phyloP scores from a whole-genome alignment of 2,113 vertebrate species.

The cattle (Bos taurus) region DNA sequence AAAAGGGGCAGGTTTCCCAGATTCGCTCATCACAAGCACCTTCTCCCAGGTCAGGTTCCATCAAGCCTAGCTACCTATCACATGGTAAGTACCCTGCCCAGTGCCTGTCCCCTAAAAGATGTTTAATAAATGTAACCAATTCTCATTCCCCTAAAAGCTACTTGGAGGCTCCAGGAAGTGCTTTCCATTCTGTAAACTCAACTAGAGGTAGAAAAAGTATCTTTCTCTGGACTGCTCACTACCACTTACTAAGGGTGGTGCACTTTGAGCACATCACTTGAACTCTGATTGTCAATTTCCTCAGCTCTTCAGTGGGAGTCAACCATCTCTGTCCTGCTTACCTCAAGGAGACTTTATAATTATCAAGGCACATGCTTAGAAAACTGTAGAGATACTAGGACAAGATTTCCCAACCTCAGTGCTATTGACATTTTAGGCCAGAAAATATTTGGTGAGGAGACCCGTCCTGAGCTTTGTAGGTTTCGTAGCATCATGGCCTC shows the following conservation, averaged over 20 bases:
- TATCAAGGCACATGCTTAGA: background rate
- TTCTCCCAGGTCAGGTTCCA: background rate
- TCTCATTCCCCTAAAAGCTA: background rate
- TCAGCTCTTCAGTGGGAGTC: background rate
- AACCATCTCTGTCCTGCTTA: background rate
- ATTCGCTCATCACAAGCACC: background rate
- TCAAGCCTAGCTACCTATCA: background rate
- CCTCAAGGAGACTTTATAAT: background rate
- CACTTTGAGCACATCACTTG: background rate
- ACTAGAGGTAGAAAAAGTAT: background rate
- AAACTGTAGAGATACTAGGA: background rate
- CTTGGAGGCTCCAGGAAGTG: background rate
- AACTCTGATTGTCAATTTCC: background rate
- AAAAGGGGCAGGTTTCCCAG: background rate
- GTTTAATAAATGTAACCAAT: background rate
- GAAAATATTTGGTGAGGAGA: background rate
- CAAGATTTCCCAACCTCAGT: background rate
- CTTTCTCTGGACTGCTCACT: background rate
- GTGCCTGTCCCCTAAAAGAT: background rate
- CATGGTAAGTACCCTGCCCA: background rate
- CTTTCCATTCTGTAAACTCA: conserved; percentile 5
- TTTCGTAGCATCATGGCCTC: background rate
- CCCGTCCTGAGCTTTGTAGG: background rate
- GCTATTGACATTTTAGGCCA: background rate
- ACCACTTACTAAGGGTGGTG: background rate